phyloP scores from a whole-genome alignment of 2,797 vertebrate genomes.

The Takifugu rubripes region DNA sequence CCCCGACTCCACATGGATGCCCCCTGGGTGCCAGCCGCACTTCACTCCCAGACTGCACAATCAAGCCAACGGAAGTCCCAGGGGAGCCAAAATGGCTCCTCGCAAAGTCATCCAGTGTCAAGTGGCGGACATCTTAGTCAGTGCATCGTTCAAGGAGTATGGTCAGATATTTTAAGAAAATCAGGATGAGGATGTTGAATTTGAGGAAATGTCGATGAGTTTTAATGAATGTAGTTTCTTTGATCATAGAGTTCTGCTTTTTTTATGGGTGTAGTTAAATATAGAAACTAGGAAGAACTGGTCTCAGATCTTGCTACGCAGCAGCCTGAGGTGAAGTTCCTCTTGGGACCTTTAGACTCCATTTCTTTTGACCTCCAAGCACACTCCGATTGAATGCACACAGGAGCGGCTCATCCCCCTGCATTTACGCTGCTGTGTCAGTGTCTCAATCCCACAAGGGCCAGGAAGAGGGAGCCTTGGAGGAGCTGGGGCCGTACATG shows the following conservation, averaged over 20 bases:
- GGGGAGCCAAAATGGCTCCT: slow-evolving; percentile 66
- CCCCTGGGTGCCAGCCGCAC: slow-evolving; percentile 67
- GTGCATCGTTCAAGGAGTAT: slow-evolving; percentile 60
- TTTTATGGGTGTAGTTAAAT: slow-evolving; percentile 40
- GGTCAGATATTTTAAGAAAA: slow-evolving; percentile 49
- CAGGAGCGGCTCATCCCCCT: slow-evolving; percentile 69
- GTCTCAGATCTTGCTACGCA: slow-evolving; percentile 50
- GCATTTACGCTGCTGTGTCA: slow-evolving; percentile 65
- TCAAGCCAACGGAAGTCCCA: slow-evolving; percentile 65
- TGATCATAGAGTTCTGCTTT: slow-evolving; percentile 54
- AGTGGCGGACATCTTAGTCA: slow-evolving; percentile 69
- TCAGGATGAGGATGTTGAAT: slow-evolving; percentile 45
- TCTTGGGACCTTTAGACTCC: slow-evolving; percentile 68
- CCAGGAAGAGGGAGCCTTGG: slow-evolving; percentile 10
- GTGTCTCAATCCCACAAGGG: slow-evolving; percentile 63
- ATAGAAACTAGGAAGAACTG: slow-evolving; percentile 29
- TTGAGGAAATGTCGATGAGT: slow-evolving; percentile 43
- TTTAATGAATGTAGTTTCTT: slow-evolving; percentile 56
- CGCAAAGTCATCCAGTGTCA: slow-evolving; percentile 72
- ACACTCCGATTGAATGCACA: slow-evolving; percentile 74
- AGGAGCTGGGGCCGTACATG: slow-evolving; percentile 18
- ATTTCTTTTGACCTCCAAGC: slow-evolving; percentile 74
- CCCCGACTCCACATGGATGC: slow-evolving; percentile 55
- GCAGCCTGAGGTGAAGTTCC: slow-evolving; percentile 61
- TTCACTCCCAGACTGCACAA: slow-evolving; percentile 72